Evolutionary conservation across 2,888 invertebrate species (phyloP).

Genomic region (Aphodius sticticus): DNA sequence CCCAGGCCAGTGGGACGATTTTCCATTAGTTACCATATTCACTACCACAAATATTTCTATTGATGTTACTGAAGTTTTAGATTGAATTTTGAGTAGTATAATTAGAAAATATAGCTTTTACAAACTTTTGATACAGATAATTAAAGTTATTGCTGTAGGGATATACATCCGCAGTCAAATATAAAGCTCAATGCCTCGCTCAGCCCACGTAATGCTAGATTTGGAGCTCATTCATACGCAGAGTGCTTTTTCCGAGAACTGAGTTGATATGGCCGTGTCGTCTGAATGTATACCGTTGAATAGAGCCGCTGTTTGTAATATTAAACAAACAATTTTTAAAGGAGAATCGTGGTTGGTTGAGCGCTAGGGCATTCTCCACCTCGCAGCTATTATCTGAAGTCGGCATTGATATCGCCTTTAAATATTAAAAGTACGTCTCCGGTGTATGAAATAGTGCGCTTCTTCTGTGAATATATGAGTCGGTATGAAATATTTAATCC

Average conservation of each 20-base stretch:
- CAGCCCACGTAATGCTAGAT: background rate
- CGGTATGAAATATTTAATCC: conserved; percentile 28
- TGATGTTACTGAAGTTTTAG: too few relatives aligned
- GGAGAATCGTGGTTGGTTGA: background rate
- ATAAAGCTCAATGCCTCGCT: too few relatives aligned
- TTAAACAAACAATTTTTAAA: background rate
- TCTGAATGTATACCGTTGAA: background rate
- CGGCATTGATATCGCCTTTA: conserved; percentile 17
- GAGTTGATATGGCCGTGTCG: background rate
- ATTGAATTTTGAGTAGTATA: too few relatives aligned
- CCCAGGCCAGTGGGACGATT: too few relatives aligned
- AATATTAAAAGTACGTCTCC: conserved; percentile 22
- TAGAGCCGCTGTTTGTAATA: background rate
- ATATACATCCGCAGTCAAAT: too few relatives aligned
- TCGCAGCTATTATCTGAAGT: conserved; percentile 6
- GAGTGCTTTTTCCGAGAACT: background rate
- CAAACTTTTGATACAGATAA: too few relatives aligned
- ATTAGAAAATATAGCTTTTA: too few relatives aligned
- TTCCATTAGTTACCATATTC: too few relatives aligned
- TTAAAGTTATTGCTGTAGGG: too few relatives aligned
- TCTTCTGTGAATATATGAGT: conserved; percentile 28
- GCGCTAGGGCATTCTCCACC: background rate
- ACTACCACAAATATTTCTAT: too few relatives aligned
- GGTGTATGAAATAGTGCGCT: conserved; percentile 20
- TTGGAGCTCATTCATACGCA: background rate